A percentile compares a stretch with the other conserved stretches of the same genome.
Conservation (phyloP, 2,113 vertebrate genomes). For the Sporophila hypoxantha region DNA sequence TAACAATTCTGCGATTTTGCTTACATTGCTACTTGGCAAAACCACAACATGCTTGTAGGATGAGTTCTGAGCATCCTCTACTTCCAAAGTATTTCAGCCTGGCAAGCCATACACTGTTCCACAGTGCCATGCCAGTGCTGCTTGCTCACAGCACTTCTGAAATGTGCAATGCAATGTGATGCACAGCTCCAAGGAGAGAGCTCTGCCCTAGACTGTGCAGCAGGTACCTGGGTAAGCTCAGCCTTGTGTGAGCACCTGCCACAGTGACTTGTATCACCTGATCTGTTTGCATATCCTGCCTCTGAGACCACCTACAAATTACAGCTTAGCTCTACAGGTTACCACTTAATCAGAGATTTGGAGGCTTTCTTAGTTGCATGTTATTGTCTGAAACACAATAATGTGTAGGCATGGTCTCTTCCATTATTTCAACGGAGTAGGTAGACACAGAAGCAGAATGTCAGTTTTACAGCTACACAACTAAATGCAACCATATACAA, state of each 20-base stretch:
- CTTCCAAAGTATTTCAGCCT: background rate
- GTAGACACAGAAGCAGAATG: background rate
- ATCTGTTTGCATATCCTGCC: background rate
- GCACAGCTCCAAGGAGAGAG: fast-evolving
- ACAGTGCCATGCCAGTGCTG: background rate
- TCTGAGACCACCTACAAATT: background rate
- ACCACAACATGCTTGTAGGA: background rate
- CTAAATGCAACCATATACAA: background rate
- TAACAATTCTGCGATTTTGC: background rate
- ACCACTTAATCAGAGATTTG: background rate
- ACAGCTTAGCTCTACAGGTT: background rate
- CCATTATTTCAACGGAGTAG: background rate
- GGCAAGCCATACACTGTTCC: background rate
- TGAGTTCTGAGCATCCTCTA: background rate
- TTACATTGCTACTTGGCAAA: background rate
- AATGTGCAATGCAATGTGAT: background rate
- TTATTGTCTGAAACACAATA: background rate
- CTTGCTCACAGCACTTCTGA: background rate
- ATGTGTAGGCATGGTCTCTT: background rate
- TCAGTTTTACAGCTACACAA: background rate
- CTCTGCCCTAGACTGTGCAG: background rate
- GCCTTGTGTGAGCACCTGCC: background rate
- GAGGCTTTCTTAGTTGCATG: background rate
- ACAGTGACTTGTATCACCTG: background rate
- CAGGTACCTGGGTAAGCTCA: background rate